Evolutionary conservation across 2,888 invertebrate species (phyloP).

Genomic region (Drosophila prolongata): DNA sequence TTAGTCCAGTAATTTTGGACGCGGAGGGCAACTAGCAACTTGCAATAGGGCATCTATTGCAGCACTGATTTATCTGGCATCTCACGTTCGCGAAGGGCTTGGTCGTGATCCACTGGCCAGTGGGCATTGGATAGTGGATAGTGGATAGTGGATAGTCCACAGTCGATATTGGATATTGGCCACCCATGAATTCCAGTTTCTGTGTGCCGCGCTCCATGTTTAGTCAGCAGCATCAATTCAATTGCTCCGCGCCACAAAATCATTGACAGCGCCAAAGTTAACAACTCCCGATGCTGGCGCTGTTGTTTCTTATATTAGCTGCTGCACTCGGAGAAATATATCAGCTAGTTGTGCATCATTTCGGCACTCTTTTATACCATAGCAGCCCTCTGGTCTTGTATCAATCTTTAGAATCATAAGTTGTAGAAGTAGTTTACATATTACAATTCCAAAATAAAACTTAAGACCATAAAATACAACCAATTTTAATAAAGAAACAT

Average conservation of each 20-base stretch:
- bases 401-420: too few species aligned
- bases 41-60: slow-evolving; percentile 55
- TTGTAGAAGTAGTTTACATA: too few species aligned
- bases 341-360: too few species aligned
- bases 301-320: slow-evolving; percentile 21
- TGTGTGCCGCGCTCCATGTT: slow-evolving; percentile 44
- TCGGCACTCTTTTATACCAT: too few species aligned
- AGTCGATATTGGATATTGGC: slow-evolving; percentile 12
- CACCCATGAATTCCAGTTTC: slow-evolving; percentile 53
- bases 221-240: slow-evolving; percentile 59
- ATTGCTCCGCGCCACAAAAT: slow-evolving; percentile 73
- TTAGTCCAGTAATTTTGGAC: slow-evolving; percentile 65
- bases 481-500: too few species aligned
- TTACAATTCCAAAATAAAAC: too few species aligned
- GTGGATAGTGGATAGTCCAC: not conserved
- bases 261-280: slow-evolving; percentile 70
- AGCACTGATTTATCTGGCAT: slow-evolving; percentile 74
- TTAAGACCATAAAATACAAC: too few species aligned
- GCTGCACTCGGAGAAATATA: not conserved
- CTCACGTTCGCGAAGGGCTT: slow-evolving; percentile 66
- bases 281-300: slow-evolving; percentile 49
- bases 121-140: slow-evolving; percentile 21
- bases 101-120: slow-evolving; percentile 68
- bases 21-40: slow-evolving; percentile 34
- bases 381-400: too few species aligned